Percentiles rank a stretch among this genome's conserved stretches.
These are phyloP conservation scores for Aleiodes testaceus DNA, from an alignment of 2,888 invertebrate species.

Conservation along the genomic window DNA sequence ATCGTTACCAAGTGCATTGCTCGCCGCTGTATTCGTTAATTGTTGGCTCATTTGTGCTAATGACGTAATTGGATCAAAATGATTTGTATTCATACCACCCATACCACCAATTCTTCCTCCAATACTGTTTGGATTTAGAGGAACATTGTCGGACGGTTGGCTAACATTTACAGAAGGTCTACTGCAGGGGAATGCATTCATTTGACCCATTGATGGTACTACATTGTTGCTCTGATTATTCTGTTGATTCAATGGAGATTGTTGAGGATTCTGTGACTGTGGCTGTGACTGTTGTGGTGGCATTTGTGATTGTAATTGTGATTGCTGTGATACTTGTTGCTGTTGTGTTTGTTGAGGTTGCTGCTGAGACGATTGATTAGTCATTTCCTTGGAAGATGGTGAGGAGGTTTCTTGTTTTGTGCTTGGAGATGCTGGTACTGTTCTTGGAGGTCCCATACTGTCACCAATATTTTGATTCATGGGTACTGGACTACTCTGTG, in stretches of 20 bases:
- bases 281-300: constrained; percentile 56
- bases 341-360: constrained; percentile 66
- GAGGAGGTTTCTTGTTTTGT: constrained; percentile 70
- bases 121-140: constrained; percentile 79
- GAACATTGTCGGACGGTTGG: constrained; percentile 77
- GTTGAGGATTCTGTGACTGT: constrained; percentile 49
- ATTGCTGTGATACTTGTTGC: constrained; percentile 46
- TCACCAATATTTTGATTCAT: constrained; percentile 67
- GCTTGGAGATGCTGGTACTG: constrained; percentile 70
- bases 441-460: constrained; percentile 70
- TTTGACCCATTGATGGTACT: constrained; percentile 59
- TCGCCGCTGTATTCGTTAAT: constrained; percentile 84
- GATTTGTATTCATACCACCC: constrained; percentile 74
- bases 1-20: constrained; percentile 76
- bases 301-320: constrained; percentile 54
- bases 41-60: constrained; percentile 96
- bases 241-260: constrained; percentile 55
- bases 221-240: constrained; percentile 57
- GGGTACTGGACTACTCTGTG: constrained; percentile 70
- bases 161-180: constrained; percentile 66
- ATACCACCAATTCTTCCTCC: constrained; percentile 69
- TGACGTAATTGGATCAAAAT: constrained; percentile 94
- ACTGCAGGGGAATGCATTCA: constrained; percentile 63
- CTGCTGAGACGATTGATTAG: constrained; percentile 55
- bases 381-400: constrained; percentile 63